Evolutionary conservation across 2,888 invertebrate genomes (phyloP).

Genomic region (Lasius fuliginosus): DNA sequence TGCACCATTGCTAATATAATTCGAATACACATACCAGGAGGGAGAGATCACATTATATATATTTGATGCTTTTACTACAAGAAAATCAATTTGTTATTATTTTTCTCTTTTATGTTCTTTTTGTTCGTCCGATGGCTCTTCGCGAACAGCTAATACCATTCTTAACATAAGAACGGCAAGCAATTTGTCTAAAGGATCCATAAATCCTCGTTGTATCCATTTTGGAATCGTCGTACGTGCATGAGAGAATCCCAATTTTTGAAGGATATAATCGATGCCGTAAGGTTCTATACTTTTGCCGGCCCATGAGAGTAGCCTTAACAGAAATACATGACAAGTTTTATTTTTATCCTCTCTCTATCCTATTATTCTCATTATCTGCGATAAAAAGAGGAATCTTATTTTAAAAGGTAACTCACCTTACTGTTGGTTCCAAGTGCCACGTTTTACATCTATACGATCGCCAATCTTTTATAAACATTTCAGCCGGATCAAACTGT

Average conservation of each 20-base stretch:
- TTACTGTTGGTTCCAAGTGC: conserved; percentile 98
- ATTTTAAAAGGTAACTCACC: conserved; percentile 86
- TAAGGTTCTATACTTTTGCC: conserved; percentile 99
- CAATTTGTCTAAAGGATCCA: conserved; percentile 98
- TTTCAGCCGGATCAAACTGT: conserved; percentile 87
- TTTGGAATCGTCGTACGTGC: conserved; percentile 99
- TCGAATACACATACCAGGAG: conserved; percentile 1
- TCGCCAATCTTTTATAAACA: conserved; percentile 94
- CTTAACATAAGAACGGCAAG: conserved; percentile 93
- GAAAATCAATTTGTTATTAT: conserved; percentile 60
- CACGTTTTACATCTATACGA: conserved; percentile 97
- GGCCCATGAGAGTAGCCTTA: conserved; percentile 93
- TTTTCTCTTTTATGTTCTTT: conserved; percentile 82
- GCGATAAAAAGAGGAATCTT: background rate
- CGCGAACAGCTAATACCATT: conserved; percentile 88
- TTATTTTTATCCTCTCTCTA: no score
- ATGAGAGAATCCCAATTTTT: conserved; percentile 98
- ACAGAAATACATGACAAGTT: conserved; percentile 39
- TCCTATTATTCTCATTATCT: background rate
- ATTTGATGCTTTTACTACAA: conserved; percentile 19
- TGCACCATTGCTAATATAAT: conserved; percentile 36
- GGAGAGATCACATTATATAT: conserved; percentile 46
- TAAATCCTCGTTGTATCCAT: conserved; percentile 99
- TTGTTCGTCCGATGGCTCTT: conserved; percentile 82
- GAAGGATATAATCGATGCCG: conserved; percentile 99